Base-by-base conservation (phyloP, 2,888 invertebrate genomes). In the Mactromeris polynyma region DNA sequence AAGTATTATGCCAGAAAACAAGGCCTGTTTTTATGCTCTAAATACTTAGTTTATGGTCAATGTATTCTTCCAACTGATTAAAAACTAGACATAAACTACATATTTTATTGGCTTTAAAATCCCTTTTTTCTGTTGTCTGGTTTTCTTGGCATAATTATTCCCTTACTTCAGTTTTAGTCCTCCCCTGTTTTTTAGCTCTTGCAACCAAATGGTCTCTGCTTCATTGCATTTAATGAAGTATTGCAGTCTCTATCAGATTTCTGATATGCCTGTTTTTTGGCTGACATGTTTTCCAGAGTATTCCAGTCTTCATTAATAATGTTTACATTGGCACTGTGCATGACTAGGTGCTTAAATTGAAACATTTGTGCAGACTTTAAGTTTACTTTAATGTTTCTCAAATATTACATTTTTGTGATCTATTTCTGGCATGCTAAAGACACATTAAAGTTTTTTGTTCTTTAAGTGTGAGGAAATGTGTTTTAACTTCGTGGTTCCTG, bases 211-310 rank as follows among this genome's bases (percentile, higher is more conserved):
- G 26, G 40, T 79, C 46, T 79, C 21, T 33, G 84, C 84, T 78
- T 88, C 88, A 88, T 54, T 85, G 88, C 54, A 42, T 85, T 82
- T 79, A 83, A 77, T 81, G 79, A 85, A 82, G 80, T 73, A n/a
- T 40, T 81, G 46, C 81, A 38, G 54, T 46, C 42, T 81, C 36
- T 78, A 40, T 78, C 79, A 58, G 82, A 85, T 87, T 89, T 87
- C 87, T 85, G 85, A 85, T 83, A 26, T 40, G 79, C 80, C 85
- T 89, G 89, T 83, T 87, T 81, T 86, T 77, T 81, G 42, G 11
- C 14, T n/a, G 36, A 78, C 40, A 21, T 79, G n/a, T 79, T 46
- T 83, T 73, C n/a, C 54, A 51, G 38, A 73, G 69, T 40, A 78
- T 33, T 78, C 77, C 38, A 46, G 77, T 78, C 54, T 78, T 33